Percentiles rank a stretch among this genome's conserved stretches.
These are phyloP conservation scores for Ispidina picta DNA, from an alignment of 2,797 vertebrate species.

Conservation along the genomic window DNA sequence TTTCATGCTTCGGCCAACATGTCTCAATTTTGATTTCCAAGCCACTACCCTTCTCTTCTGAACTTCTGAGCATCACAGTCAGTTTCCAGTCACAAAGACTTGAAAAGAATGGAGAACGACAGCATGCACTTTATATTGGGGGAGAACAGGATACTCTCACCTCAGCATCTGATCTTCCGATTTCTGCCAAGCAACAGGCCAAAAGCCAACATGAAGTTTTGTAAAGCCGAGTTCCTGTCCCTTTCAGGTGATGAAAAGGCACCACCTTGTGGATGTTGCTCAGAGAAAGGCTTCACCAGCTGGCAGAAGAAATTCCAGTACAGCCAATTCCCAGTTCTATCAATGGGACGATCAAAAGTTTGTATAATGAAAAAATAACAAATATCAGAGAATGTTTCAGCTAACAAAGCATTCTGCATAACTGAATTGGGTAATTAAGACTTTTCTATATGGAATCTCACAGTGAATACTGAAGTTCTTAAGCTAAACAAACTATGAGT, in stretches of 20 bases:
- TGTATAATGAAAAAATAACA: background rate
- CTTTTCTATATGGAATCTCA: background rate
- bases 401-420: background rate
- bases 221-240: background rate
- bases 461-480: background rate
- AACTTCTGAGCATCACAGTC: background rate
- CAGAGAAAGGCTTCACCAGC: background rate
- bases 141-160: background rate
- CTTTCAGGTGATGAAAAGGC: constrained; percentile 38
- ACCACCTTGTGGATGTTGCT: constrained; percentile 63
- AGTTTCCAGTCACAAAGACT: background rate
- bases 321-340: background rate
- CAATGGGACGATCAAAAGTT: background rate
- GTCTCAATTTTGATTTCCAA: background rate
- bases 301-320: background rate
- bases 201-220: background rate
- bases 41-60: background rate
- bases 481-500: background rate
- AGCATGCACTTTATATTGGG: background rate
- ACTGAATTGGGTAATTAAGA: background rate
- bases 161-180: background rate
- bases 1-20: background rate
- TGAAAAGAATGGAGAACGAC: background rate
- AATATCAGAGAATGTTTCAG: background rate
- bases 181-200: constrained; percentile 39